Evolutionary conservation across 2,113 vertebrate species (phyloP), one percentile per base, ranked within the genome.

Genomic region (Bubo bubo): DNA sequence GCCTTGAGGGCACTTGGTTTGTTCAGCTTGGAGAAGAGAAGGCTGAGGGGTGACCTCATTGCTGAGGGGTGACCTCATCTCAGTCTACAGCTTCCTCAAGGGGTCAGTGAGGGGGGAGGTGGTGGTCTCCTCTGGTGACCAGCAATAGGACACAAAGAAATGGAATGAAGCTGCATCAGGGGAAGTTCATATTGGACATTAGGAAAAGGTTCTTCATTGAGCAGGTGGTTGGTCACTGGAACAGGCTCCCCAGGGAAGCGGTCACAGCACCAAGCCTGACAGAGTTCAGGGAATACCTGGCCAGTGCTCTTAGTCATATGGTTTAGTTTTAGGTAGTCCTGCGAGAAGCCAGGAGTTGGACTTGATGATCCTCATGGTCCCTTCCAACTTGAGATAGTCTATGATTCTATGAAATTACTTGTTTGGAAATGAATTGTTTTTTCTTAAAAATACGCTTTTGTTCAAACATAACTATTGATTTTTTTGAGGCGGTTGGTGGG

Each of bases 241-340:
- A 64, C 41, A 80, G 41, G 30, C n/a, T 88, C 20, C 30, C 28
- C n/a, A 72, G 50, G 41, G n/a, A 47, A 34, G 28, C 24, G 14
- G 41, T 49, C 39, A 30, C 1, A 2, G 49, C 28, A 72, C 39
- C 14, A 49, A 41, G 41, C 12, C 58, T 32, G 20, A 30, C 50
- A 41, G 67, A 80, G 76, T 49, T 81, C 27, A 49, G 21, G 49
- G 24, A 58, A 14, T 2, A 0, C 45, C 47, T 53, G 22, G 30
- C n/a, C 0, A 2, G 10, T 0, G 0, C n/a, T 49, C 19, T 47
- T 34, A 71, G 20, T 56, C 24, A 20, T 41, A 41, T 15, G 10
- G n/a, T 49, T 72, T 64, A 35, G 20, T 37, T 64, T 73, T 82
- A 52, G 45, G 34, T 60, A 37, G 37, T 24, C 34, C 12, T 75